Evolutionary conservation across 2,113 vertebrate genomes (phyloP), one percentile per base, ranked within the genome.

Genomic region (Paradisaea rubra): DNA sequence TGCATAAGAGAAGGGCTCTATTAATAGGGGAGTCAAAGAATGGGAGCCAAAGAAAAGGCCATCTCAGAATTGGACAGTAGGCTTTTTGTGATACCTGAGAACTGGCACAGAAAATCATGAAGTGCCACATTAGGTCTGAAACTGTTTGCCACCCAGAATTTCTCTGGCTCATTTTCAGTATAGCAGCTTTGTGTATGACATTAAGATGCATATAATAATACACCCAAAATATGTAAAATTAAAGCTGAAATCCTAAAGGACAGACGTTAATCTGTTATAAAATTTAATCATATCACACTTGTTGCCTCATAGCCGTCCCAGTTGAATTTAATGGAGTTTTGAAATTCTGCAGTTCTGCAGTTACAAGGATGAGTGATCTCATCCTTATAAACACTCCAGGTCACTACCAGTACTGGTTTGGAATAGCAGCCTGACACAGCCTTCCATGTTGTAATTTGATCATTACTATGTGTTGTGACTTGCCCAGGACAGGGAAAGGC

Each of bases 401-500:
- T 68, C 33, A 17, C 7, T 49, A 13, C 15, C 22, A 21, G 44
- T 13, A 5, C 11, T 54, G 41, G 21, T 71, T 57, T 68, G 80
- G 45, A 60, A 13, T 2, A 57, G 42, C 4, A 68, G 50, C 33
- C 50, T 88, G 54, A 20, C 22, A 21, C 21, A 47, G 15, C 14
- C 47, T 44, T 50, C 12, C 2, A 0, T 53, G 39, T 4, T 61
- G 52, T 59, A 17, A 57, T 50, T 23, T 57, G 74, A 19, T 42
- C 6, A 9, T 22, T 20, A 15, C 12, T 21, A 3, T 11, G 14
- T 47, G 54, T 39, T 66, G 0, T 13, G 49, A 44, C 54, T 71
- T 22, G 61, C 57, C 10, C 91, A 99, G 99, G 99, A 99, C 39
- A 95, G 92, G 66, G 99, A 99, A 57, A 97, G 98, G 57, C 99